Evolutionary conservation across 2,888 invertebrate species (phyloP), one percentile per base, ranked within the genome.

Genomic region (Euplexia lucipara): DNA sequence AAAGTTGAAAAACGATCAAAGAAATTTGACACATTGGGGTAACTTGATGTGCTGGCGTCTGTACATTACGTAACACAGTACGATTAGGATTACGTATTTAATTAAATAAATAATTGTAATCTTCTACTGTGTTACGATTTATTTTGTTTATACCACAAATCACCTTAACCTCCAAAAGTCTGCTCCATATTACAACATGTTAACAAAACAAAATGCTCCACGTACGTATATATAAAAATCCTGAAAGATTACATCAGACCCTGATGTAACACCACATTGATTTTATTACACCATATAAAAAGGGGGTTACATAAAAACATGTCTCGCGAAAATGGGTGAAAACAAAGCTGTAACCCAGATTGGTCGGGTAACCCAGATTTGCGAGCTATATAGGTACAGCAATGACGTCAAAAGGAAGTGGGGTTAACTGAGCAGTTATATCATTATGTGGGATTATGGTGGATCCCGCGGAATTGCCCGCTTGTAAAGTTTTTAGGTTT

Each of bases 311-410:
- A 69, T 77, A 70, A 75, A 68, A 73, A 52, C 45, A 69, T 81
- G 82, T 80, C 70, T 34, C 64, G 66, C 62, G 76, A 70, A 84
- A 87, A 83, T 86, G 80, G 82, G 74, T 80, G 82, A 79, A 82
- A 84, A 83, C 77, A 81, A 75, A 74, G 67, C 77, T 65, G 53
- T 84, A 87, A 86, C 86, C 86, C 73, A 75, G 71, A 70, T 86
- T 30, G 22, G 39, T 20, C 37, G 41, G 14, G 34, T 71, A 77
- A 75, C 75, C 70, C 63, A 75, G 68, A 62, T 74, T 64, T 39
- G 34, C n/a, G 65, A 44, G 63, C 69, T 63, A 76, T 66, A 85
- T 68, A 84, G n/a, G n/a, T 70, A 72, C 79, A 66, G 82, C 75
- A 72, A 32, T 69, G 77, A 75, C 77, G 75, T 77, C 77, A 53